These are phyloP conservation scores for Aldabrachelys gigantea DNA, from an alignment of 2,113 vertebrate genomes.

Conservation along the genomic window DNA sequence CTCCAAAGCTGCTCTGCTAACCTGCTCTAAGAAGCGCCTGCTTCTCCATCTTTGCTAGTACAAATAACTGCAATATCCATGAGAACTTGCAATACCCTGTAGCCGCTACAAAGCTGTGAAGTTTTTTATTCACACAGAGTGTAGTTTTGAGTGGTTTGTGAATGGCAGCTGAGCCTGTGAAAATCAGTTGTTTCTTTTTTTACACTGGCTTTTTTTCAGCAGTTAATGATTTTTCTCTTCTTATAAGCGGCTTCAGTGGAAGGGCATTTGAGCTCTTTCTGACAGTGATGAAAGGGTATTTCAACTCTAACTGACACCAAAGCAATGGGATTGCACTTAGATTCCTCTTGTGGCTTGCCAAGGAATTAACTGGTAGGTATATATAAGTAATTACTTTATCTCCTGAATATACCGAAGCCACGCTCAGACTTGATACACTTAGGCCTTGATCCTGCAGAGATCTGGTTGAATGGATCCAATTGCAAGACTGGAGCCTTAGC, in stretches of 20 bases:
- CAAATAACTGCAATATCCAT: rapidly evolving
- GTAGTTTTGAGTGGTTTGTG: rapidly evolving
- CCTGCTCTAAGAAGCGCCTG: too few species aligned
- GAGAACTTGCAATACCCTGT: neutral
- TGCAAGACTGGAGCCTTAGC: neutral
- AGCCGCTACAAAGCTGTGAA: neutral
- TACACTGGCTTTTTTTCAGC: neutral
- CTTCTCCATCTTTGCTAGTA: neutral
- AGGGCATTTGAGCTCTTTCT: slow-evolving; percentile 20
- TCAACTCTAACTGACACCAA: slow-evolving; percentile 14
- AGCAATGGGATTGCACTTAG: neutral
- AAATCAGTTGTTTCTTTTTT: neutral
- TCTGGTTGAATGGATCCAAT: neutral
- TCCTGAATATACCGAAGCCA: neutral
- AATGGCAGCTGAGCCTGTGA: neutral
- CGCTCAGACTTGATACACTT: rapidly evolving
- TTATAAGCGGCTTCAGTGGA: neutral
- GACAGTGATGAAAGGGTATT: neutral
- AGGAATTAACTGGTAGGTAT: slow-evolving; percentile 44
- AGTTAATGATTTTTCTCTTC: neutral
- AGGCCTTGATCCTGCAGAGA: neutral
- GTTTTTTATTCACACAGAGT: neutral
- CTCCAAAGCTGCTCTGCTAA: neutral
- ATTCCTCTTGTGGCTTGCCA: slow-evolving; percentile 60
- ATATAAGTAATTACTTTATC: slow-evolving; percentile 37